These are phyloP conservation scores for Pantherophis vulpinus DNA, from an alignment of 2,797 vertebrate genomes.

Conservation along the genomic window DNA sequence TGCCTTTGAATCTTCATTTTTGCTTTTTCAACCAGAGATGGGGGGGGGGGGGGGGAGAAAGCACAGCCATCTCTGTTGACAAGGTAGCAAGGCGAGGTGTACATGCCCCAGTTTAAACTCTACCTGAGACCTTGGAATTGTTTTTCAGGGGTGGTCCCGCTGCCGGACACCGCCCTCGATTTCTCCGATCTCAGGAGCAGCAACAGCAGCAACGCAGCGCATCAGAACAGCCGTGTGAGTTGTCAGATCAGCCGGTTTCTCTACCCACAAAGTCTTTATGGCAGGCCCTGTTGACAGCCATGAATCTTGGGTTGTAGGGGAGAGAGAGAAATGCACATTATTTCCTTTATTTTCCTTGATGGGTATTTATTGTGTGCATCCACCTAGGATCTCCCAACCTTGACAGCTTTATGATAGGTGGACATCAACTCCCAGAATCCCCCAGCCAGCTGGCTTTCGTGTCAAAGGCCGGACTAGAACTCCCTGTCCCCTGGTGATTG, in stretches of 20 bases:
- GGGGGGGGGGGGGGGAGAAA: too few relatives aligned
- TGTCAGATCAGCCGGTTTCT: accelerated
- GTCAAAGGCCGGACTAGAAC: too few relatives aligned
- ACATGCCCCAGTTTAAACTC: not conserved
- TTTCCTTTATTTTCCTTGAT: not conserved
- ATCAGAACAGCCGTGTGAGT: constrained; percentile 77
- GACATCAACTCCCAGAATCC: not conserved
- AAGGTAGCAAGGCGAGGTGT: too few relatives aligned
- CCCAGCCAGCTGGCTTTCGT: not conserved
- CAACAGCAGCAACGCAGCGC: constrained; percentile 50
- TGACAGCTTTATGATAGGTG: not conserved
- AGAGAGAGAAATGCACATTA: not conserved
- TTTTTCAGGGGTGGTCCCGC: constrained; percentile 76
- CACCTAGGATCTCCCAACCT: not conserved
- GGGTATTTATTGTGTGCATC: not conserved
- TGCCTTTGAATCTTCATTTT: too few relatives aligned
- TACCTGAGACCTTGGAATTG: not conserved
- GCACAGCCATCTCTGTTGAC: too few relatives aligned
- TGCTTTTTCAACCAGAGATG: too few relatives aligned
- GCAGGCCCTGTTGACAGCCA: not conserved
- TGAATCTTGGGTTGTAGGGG: not conserved
- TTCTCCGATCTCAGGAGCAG: constrained; percentile 81
- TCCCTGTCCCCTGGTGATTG: too few relatives aligned
- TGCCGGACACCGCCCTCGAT: constrained; percentile 79
- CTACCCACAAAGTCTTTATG: not conserved